Evolutionary conservation across 2,888 invertebrate genomes (phyloP), one percentile per base, ranked within the genome.

Genomic region (Hecatera dysodea): DNA sequence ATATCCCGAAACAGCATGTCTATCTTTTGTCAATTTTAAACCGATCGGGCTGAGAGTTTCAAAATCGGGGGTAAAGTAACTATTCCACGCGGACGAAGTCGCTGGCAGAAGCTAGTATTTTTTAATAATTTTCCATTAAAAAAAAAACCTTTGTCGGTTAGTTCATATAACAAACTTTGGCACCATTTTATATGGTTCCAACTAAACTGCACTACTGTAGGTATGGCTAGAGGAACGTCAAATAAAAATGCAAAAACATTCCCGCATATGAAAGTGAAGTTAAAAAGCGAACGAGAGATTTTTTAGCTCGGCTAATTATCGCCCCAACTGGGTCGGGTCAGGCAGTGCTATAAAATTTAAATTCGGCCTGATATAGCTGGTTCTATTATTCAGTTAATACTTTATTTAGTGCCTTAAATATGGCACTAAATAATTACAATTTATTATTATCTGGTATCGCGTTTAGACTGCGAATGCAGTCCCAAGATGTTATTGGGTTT

Each of bases 261-360:
- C 42, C 52, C 12, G 33, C n/a, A 11, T 27, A 50, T 48, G 59
- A n/a, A 44, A 62, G 27, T n/a, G 33, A 55, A 48, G 42, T 63
- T 50, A 56, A 75, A 75, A 67, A 52, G 15, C 42, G 19, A 48
- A 44, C 33, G 59, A 67, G 65, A 60, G 22, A 46, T 72, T 80
- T 74, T 69, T 81, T 63, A 65, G 46, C 62, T 29, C 46, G 7
- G 66, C 61, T 84, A 80, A 84, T 82, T 83, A 82, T 77, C 52
- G 61, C 73, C 71, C 56, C 42, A 78, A 78, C 64, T 84, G 55
- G 83, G 83, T 82, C 72, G 68, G 70, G 74, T 71, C 74, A 62
- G 48, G 50, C 67, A 50, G 42, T 50, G 63, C 65, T 46, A 75
- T 75, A 70, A 67, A 80, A 72, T 69, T 76, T 73, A 77, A 73